A percentile compares a stretch with the other conserved stretches of the same genome.
Conservation (phyloP, 2,888 invertebrate genomes). For the Melinaea menophilus region DNA sequence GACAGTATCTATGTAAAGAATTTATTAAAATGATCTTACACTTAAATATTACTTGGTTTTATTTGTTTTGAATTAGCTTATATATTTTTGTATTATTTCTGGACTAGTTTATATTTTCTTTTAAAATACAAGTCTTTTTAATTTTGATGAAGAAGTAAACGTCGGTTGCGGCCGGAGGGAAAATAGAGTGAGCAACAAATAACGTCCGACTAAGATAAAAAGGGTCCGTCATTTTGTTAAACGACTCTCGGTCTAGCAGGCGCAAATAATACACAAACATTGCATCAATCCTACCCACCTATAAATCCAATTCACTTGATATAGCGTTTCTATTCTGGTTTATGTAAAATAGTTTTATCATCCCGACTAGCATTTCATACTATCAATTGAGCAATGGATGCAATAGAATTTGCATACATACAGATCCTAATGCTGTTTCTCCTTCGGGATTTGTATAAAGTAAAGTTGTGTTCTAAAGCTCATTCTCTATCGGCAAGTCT, state of each 20-base stretch:
- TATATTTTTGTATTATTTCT: too few relatives aligned
- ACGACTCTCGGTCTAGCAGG: slow-evolving; percentile 60
- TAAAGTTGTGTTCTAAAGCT: too few relatives aligned
- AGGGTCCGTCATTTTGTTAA: slow-evolving; percentile 74
- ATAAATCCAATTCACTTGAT: slow-evolving; percentile 19
- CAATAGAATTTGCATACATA: slow-evolving; percentile 9
- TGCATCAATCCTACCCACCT: slow-evolving; percentile 7
- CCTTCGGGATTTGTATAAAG: slow-evolving; percentile 12
- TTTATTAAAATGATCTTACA: too few relatives aligned
- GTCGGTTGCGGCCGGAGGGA: slow-evolving; percentile 64
- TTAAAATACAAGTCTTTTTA: too few relatives aligned
- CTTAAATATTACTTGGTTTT: too few relatives aligned
- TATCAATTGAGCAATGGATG: slow-evolving; percentile 17
- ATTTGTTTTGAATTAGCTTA: too few relatives aligned
- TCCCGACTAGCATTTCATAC: slow-evolving; percentile 11
- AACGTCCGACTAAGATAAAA: slow-evolving; percentile 75
- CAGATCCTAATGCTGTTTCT: slow-evolving; percentile 10
- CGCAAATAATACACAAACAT: slow-evolving; percentile 50
- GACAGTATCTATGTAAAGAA: too few relatives aligned
- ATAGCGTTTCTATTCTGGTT: slow-evolving; percentile 19
- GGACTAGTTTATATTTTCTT: too few relatives aligned
- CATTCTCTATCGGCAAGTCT: background rate
- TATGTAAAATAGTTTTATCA: slow-evolving; percentile 23
- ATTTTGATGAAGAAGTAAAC: slow-evolving; percentile 67
- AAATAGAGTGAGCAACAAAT: too few relatives aligned